Conservation (phyloP, 2,797 vertebrate species). For the Steatocranus sp. region DNA sequence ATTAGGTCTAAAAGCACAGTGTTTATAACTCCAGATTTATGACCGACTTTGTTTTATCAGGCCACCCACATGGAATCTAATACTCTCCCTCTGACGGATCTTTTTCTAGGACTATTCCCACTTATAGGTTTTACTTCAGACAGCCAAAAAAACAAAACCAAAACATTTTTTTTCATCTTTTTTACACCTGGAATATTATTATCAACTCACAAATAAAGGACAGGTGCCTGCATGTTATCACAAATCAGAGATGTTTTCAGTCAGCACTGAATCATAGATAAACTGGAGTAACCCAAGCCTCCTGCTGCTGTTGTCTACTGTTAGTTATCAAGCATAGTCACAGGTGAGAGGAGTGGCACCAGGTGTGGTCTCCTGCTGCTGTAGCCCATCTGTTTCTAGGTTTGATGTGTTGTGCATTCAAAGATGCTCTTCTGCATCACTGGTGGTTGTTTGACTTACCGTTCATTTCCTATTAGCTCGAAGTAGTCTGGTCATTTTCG, state of each 20-base stretch:
- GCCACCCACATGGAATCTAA: slow-evolving; percentile 57
- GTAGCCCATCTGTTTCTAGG: background rate
- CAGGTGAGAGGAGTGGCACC: background rate
- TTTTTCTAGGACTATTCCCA: background rate
- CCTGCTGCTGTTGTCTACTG: background rate
- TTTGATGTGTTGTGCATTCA: background rate
- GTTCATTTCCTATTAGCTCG: background rate
- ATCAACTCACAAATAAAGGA: background rate
- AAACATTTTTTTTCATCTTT: background rate
- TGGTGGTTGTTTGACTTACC: background rate
- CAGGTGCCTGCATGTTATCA: background rate
- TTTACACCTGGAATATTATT: background rate
- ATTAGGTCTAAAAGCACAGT: slow-evolving; percentile 51
- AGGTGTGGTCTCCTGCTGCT: background rate
- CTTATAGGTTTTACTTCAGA: background rate
- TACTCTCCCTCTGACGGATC: slow-evolving; percentile 8
- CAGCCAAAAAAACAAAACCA: background rate
- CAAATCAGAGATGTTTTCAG: background rate
- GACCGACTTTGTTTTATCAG: slow-evolving; percentile 59
- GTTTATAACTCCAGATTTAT: slow-evolving; percentile 60
- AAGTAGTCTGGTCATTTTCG: background rate
- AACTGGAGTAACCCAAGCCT: background rate
- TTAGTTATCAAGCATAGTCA: background rate
- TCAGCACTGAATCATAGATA: background rate
- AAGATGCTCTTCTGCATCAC: background rate